Conservation (phyloP, 2,888 invertebrate species). For the Drosophila diplacantha region DNA sequence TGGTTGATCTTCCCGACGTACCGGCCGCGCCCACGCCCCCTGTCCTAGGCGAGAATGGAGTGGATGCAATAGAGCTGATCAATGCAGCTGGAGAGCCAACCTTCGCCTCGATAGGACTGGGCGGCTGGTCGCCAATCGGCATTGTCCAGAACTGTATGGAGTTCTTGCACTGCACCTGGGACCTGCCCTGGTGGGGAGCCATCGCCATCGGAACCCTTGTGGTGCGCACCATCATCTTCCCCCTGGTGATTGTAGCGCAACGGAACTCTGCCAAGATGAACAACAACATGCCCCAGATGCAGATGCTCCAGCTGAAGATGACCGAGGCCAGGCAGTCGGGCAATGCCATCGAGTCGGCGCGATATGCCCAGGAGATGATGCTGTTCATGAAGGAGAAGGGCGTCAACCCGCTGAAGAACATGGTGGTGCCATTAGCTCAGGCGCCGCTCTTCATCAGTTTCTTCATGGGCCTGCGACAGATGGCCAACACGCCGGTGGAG, state of each 20-base stretch:
- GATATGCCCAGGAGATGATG: conserved; percentile 87
- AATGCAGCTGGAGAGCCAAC: conserved; percentile 83
- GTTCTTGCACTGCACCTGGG: conserved; percentile 86
- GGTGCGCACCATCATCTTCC: conserved; percentile 88
- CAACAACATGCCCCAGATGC: conserved; percentile 91
- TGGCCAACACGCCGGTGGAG: conserved; percentile 94
- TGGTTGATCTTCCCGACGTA: conserved; percentile 65
- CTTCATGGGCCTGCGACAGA: conserved; percentile 90
- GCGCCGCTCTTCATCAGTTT: conserved; percentile 95
- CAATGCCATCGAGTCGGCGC: conserved; percentile 87
- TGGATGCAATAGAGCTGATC: conserved; percentile 37
- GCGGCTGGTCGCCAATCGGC: conserved; percentile 90
- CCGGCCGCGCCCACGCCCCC: conserved; percentile 72
- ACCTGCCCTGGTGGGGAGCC: conserved; percentile 95
- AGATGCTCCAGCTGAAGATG: conserved; percentile 89
- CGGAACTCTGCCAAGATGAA: conserved; percentile 88
- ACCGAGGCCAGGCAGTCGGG: conserved; percentile 91
- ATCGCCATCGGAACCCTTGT: conserved; percentile 89
- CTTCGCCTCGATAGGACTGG: conserved; percentile 89
- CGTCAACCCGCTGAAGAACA: conserved; percentile 87
- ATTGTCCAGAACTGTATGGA: conserved; percentile 89
- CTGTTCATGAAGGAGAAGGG: conserved; percentile 89
- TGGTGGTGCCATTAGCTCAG: conserved; percentile 87
- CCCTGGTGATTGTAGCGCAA: conserved; percentile 90
- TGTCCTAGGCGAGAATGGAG: not conserved